Conservation (phyloP, 2,797 vertebrate species). For the Rhinoraja longicauda region DNA sequence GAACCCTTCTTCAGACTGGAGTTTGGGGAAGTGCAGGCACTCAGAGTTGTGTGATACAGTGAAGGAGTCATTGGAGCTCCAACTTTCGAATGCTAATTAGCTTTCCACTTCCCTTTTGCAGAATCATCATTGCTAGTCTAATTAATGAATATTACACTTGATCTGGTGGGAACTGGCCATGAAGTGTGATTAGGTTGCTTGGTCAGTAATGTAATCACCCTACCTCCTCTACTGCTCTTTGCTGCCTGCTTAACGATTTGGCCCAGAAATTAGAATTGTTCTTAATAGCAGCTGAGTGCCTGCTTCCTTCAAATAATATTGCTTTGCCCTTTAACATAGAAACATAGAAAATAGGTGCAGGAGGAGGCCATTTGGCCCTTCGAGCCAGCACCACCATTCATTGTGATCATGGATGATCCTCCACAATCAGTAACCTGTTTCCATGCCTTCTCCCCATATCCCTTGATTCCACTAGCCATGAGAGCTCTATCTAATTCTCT, state of each 20-base stretch:
- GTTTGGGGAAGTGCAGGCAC: too few species aligned
- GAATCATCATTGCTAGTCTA: neutral
- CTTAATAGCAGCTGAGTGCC: neutral
- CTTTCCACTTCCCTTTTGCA: neutral
- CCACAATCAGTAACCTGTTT: too few species aligned
- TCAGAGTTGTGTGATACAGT: too few species aligned
- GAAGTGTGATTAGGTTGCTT: neutral
- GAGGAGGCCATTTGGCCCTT: too few species aligned
- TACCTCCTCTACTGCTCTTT: neutral
- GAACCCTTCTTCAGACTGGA: too few species aligned
- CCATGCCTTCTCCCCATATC: too few species aligned
- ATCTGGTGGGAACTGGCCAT: neutral
- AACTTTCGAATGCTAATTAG: neutral
- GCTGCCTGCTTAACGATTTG: neutral
- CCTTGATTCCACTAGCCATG: too few species aligned
- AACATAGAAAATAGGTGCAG: too few species aligned
- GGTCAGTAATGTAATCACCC: neutral
- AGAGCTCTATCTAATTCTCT: too few species aligned
- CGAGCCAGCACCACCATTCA: too few species aligned
- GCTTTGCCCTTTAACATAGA: neutral
- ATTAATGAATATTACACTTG: neutral
- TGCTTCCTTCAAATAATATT: neutral
- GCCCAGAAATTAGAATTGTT: neutral
- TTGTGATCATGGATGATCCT: too few species aligned
- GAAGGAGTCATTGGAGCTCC: neutral